These are phyloP conservation scores for Bubalus kerabau DNA, from an alignment of 2,113 vertebrate genomes.

Conservation along the genomic window DNA sequence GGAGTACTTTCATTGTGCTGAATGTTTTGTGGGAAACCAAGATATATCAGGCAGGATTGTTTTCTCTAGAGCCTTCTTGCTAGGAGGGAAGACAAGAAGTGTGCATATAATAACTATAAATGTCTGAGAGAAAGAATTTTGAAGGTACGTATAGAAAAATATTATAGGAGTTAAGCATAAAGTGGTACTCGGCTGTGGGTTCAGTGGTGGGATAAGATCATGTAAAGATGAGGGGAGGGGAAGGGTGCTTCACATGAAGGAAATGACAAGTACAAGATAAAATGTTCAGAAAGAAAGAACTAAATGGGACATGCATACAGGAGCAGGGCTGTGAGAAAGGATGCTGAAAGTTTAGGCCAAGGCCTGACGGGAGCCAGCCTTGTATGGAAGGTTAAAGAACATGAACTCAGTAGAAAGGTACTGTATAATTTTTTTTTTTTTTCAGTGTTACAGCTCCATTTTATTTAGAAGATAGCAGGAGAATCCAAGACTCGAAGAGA, in stretches of 20 bases:
- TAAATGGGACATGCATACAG: not conserved
- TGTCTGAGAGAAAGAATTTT: slow-evolving; percentile 22
- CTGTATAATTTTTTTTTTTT: not conserved
- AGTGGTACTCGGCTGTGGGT: not conserved
- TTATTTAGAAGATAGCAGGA: no score
- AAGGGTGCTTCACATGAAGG: not conserved
- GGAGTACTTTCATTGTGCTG: slow-evolving; percentile 22
- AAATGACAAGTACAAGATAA: not conserved
- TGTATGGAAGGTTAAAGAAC: not conserved
- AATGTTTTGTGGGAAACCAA: slow-evolving; percentile 44
- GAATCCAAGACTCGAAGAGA: no score
- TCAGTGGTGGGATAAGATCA: not conserved
- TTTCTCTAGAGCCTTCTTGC: slow-evolving; percentile 30
- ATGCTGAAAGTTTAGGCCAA: no score
- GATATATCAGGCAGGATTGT: slow-evolving; percentile 29
- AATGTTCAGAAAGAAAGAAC: not conserved
- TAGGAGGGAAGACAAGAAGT: slow-evolving; percentile 16
- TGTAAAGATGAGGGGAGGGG: not conserved
- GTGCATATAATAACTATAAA: not conserved
- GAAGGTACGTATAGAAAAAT: not conserved
- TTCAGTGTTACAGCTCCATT: no score
- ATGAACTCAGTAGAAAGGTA: not conserved
- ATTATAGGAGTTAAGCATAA: not conserved
- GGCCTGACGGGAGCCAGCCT: not conserved
- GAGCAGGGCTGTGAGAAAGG: not conserved